Conservation (phyloP, 2,888 invertebrate genomes). For the Erebia aethiops region DNA sequence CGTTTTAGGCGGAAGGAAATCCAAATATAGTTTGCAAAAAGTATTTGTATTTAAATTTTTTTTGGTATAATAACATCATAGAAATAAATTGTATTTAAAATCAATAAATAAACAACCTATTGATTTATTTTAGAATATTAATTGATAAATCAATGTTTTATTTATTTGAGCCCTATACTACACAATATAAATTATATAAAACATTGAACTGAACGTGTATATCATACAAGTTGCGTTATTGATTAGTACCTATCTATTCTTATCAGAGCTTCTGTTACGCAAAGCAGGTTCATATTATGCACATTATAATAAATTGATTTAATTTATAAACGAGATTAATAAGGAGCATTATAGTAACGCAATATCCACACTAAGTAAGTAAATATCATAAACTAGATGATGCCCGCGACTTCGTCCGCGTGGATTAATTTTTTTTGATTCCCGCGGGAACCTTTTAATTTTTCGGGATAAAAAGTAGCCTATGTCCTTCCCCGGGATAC, state of each 20-base stretch:
- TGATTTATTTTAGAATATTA: neutral
- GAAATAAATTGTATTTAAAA: no score
- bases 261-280: slow-evolving; percentile 8
- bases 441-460: no score
- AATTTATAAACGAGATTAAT: slow-evolving; percentile 1
- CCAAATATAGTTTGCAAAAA: no score
- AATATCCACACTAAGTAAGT: neutral
- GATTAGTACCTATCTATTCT: slow-evolving; percentile 19
- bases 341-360: neutral
- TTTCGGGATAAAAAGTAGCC: no score
- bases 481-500: no score
- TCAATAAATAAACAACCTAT: no score
- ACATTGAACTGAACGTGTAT: slow-evolving; percentile 19
- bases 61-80: no score
- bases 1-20: no score
- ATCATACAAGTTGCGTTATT: slow-evolving; percentile 31
- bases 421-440: no score
- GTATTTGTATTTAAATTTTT: no score
- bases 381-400: neutral
- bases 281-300: no score
- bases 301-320: neutral
- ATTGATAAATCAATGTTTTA: slow-evolving; percentile 17
- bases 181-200: slow-evolving; percentile 13
- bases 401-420: no score
- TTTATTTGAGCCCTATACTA: slow-evolving; percentile 8